Conservation (phyloP, 2,797 vertebrate species). For the Nannoperca obscura region DNA sequence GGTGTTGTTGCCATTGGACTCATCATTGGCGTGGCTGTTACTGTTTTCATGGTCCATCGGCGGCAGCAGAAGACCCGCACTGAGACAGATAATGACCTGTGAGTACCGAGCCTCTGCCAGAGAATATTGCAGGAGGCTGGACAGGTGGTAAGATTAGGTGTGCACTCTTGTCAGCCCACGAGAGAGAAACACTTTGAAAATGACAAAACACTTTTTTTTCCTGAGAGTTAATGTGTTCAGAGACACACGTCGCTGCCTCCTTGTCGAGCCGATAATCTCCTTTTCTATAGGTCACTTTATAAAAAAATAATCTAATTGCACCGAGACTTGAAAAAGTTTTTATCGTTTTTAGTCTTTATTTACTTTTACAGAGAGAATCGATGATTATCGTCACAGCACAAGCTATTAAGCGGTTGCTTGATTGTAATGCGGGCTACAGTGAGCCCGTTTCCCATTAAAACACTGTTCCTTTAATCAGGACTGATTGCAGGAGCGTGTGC, state of each 20-base stretch:
- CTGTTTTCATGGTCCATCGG: slow-evolving; percentile 88
- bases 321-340: slow-evolving; percentile 18
- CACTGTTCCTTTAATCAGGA: slow-evolving; percentile 69
- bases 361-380: slow-evolving; percentile 52
- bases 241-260: slow-evolving; percentile 17
- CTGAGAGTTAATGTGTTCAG: slow-evolving; percentile 28
- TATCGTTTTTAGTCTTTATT: slow-evolving; percentile 41
- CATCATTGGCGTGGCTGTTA: slow-evolving; percentile 85
- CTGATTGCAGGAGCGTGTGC: slow-evolving; percentile 67
- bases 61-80: slow-evolving; percentile 87
- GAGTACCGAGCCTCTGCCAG: slow-evolving; percentile 79
- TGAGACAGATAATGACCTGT: slow-evolving; percentile 87
- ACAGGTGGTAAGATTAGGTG: slow-evolving; percentile 70
- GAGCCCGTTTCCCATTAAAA: slow-evolving; percentile 64
- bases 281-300: slow-evolving; percentile 23
- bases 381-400: slow-evolving; percentile 64
- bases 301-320: slow-evolving; percentile 29
- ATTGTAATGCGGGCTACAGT: slow-evolving; percentile 64
- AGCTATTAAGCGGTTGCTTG: slow-evolving; percentile 68
- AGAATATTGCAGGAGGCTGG: slow-evolving; percentile 61
- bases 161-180: slow-evolving; percentile 63
- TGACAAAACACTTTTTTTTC: slow-evolving; percentile 43
- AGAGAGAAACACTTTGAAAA: slow-evolving; percentile 59
- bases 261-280: slow-evolving; percentile 32
- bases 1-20: slow-evolving; percentile 86